These are phyloP conservation scores for Caerostris darwini DNA, from an alignment of 1,140 invertebrate genomes.

Conservation along the genomic window DNA sequence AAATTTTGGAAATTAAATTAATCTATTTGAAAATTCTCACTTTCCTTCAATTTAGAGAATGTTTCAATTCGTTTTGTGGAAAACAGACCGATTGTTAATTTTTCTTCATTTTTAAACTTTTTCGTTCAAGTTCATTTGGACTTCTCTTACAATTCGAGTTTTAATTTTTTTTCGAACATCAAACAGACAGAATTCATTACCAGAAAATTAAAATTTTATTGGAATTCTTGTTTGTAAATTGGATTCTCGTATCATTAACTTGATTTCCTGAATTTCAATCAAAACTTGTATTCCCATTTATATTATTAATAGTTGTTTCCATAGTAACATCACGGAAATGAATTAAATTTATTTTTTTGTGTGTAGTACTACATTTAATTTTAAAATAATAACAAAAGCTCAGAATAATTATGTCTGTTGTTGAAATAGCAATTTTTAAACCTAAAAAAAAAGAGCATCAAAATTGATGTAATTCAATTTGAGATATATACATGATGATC, in stretches of 20 bases:
- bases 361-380: not conserved
- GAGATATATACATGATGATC: too few relatives aligned
- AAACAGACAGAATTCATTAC: not conserved
- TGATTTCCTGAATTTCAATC: not conserved
- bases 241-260: not conserved
- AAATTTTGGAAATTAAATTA: too few relatives aligned
- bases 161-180: not conserved
- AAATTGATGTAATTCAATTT: too few relatives aligned
- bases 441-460: too few relatives aligned
- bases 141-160: not conserved
- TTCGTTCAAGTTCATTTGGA: too few relatives aligned
- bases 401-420: too few relatives aligned
- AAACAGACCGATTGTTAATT: too few relatives aligned
- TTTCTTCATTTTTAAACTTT: too few relatives aligned
- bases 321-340: slow-evolving; percentile 5
- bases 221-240: not conserved
- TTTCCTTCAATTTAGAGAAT: too few relatives aligned
- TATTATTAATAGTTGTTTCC: not conserved
- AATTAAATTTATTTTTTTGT: not conserved
- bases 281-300: not conserved
- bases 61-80: too few relatives aligned
- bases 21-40: too few relatives aligned
- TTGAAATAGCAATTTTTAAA: too few relatives aligned
- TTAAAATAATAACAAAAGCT: not conserved
- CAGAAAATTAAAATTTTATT: not conserved